Base-by-base conservation (phyloP, 2,888 invertebrate species). In the Lingula anatina region DNA sequence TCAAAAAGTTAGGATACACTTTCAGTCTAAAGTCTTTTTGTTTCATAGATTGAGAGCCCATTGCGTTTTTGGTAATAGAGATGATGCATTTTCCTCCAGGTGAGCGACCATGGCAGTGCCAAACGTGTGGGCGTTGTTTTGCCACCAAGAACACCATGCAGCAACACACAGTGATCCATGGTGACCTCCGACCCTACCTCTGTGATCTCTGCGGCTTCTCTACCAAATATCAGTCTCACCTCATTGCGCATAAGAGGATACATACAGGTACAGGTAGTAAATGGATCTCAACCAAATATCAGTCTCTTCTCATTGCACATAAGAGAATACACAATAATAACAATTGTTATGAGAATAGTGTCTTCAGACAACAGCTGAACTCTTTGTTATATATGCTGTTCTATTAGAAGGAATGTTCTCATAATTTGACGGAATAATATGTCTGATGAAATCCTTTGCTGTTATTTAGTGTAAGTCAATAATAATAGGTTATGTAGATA, bases 121-220 rank as follows among this genome's bases (percentile, higher is more conserved):
- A 82, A 36, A 78, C 80, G 41, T 85, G 85, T 70, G 80, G 81
- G 7, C 79, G 82, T 45, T 75, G 80, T 1, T 85, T 84, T 70
- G 77, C 81, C 27, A 81, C 81, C 50, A 83, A 83, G 61, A 81
- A 81, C 50, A 82, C 82, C 24, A 69, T 84, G 50, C 83, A 83
- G 56, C 81, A 82, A 49, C 84, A 85, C 66, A 69, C 81, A 64
- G 77, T 81, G 38, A 81, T 79, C 1, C 84, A 84, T 64, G 78
- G 79, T 38, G 75, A 79, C 41, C 81, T 80, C 7, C 80, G 84
- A 54, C 82, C 81, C n/a, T 81, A 82, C 57, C 76, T 81, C 1
- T 86, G 86, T 67, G 84, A 85, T 54, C 79, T 80, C n/a, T 86
- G 86, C 73, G 83, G 84, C 7, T 86, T 85, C 68, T 80, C 82